A percentile compares a stretch with the other conserved stretches of the same genome.
Conservation (phyloP, 2,113 vertebrate species). For the Tylochromis polylepis region DNA sequence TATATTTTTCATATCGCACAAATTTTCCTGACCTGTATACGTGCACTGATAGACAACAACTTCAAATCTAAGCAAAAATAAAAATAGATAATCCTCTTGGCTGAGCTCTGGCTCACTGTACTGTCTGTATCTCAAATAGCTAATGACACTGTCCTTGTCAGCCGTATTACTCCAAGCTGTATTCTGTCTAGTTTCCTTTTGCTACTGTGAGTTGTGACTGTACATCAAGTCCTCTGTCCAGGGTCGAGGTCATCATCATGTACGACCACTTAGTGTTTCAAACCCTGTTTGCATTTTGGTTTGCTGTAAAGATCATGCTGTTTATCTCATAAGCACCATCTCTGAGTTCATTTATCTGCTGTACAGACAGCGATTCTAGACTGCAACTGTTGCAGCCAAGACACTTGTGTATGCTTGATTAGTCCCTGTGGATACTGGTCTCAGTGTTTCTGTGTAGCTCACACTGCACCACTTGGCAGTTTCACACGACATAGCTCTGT, state of each 20-base stretch:
- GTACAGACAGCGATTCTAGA: neutral
- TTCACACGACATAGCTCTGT: neutral
- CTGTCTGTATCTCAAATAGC: neutral
- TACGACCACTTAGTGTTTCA: fast-evolving
- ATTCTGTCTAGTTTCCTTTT: neutral
- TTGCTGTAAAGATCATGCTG: neutral
- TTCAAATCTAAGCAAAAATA: neutral
- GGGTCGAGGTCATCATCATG: neutral
- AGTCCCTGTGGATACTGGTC: neutral
- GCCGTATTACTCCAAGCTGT: neutral
- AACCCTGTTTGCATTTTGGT: neutral
- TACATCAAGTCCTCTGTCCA: neutral
- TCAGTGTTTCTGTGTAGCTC: neutral
- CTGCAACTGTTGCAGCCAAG: neutral
- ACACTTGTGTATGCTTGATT: neutral
- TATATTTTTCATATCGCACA: fast-evolving
- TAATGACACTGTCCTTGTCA: neutral
- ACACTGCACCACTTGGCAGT: neutral
- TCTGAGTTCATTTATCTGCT: neutral
- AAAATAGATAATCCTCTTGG: neutral
- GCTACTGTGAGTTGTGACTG: neutral
- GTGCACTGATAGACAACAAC: neutral
- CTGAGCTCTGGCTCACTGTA: neutral
- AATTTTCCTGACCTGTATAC: neutral
- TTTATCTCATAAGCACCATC: neutral